Conservation (phyloP, 2,888 invertebrate genomes). For the Subacronicta megacephala region DNA sequence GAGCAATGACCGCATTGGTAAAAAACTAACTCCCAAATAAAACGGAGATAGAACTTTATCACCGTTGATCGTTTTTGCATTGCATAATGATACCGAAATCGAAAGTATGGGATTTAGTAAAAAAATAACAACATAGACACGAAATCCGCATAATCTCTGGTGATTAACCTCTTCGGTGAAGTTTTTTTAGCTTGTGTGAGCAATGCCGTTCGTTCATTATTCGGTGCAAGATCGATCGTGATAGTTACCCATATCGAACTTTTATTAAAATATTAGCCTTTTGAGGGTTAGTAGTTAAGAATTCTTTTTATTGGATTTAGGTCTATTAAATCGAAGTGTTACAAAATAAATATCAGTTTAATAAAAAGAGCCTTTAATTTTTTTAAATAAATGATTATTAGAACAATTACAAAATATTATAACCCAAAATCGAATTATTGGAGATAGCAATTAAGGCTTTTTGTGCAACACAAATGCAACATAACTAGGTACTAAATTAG, state of each 20-base stretch:
- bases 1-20: slow-evolving; percentile 51
- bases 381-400: no score
- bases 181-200: slow-evolving; percentile 24
- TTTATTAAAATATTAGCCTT: slow-evolving; percentile 26
- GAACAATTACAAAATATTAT: no score
- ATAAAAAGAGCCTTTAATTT: no score
- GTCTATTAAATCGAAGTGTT: slow-evolving; percentile 1
- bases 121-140: slow-evolving; percentile 55
- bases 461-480: no score
- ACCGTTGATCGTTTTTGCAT: slow-evolving; percentile 64
- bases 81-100: slow-evolving; percentile 68
- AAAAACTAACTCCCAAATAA: slow-evolving; percentile 53
- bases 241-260: slow-evolving; percentile 15
- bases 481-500: no score
- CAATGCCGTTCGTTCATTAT: slow-evolving; percentile 14
- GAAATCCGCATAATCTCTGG: slow-evolving; percentile 52
- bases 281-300: slow-evolving; percentile 26
- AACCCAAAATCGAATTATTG: no score
- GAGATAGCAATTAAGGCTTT: no score
- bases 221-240: slow-evolving; percentile 11
- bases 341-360: neutral
- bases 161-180: slow-evolving; percentile 42
- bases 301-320: slow-evolving; percentile 18
- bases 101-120: slow-evolving; percentile 63
- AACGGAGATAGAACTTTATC: slow-evolving; percentile 49